Evolutionary conservation across 2,888 invertebrate species (phyloP).

Genomic region (Kuschelorhynchus macadamiae): DNA sequence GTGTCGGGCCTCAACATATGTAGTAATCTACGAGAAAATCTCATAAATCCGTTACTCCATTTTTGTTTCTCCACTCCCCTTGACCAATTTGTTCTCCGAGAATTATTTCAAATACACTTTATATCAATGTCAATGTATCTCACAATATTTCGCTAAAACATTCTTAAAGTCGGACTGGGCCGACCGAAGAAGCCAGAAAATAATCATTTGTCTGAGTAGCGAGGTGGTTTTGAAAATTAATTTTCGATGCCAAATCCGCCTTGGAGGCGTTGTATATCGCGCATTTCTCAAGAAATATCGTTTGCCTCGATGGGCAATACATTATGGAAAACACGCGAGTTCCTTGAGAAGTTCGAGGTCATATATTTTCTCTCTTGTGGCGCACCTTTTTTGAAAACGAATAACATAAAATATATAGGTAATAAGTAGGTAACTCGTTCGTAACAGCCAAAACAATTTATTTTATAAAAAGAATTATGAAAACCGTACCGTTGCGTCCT

Average conservation of each 20-base stretch:
- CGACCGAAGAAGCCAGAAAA: too few relatives aligned
- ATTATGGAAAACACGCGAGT: constrained; percentile 25
- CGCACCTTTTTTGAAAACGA: background rate
- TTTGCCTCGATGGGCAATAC: constrained; percentile 16
- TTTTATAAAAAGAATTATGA: too few relatives aligned
- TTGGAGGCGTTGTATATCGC: constrained; percentile 14
- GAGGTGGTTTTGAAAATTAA: constrained; percentile 23
- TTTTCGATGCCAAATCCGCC: constrained; percentile 14
- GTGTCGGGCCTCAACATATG: too few relatives aligned
- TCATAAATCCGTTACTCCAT: too few relatives aligned
- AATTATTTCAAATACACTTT: background rate
- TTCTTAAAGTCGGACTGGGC: too few relatives aligned
- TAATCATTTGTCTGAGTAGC: constrained; percentile 18
- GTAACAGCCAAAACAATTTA: too few relatives aligned
- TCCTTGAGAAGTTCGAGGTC: constrained; percentile 12
- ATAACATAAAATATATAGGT: too few relatives aligned
- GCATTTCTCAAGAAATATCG: constrained; percentile 12
- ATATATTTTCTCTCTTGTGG: constrained; percentile 17
- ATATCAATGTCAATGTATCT: background rate
- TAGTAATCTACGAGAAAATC: too few relatives aligned
- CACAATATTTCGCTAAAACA: background rate
- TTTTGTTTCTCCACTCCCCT: too few relatives aligned
- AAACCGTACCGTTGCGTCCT: too few relatives aligned
- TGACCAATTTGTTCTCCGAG: too few relatives aligned
- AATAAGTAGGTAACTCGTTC: too few relatives aligned